A percentile compares a stretch with the other conserved stretches of the same genome.
phyloP scores from a whole-genome alignment of 1,140 invertebrate species.

The Drosophila saltans region DNA sequence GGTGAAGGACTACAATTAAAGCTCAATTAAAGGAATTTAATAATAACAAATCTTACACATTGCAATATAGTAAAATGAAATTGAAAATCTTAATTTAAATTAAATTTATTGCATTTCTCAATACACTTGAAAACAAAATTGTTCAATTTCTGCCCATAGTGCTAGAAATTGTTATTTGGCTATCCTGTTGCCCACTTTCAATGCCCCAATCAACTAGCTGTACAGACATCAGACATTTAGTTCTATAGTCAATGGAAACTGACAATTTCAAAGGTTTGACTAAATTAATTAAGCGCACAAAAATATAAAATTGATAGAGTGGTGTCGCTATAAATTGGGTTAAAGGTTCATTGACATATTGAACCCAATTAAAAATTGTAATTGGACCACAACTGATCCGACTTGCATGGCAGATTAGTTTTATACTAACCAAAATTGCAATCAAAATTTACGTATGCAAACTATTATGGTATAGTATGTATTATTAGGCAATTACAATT shows the following conservation, averaged over 20 bases:
- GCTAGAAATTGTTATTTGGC: conserved; percentile 43
- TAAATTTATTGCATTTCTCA: not conserved
- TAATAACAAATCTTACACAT: not conserved
- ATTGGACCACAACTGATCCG: conserved; percentile 52
- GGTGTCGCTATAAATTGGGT: not conserved
- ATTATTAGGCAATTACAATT: conserved; percentile 38
- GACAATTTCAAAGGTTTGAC: conserved; percentile 63
- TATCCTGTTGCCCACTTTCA: conserved; percentile 49
- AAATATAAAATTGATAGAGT: conserved; percentile 71
- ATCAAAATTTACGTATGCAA: not conserved
- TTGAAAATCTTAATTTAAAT: not conserved
- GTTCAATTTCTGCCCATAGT: conserved; percentile 24
- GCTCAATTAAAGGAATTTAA: not conserved
- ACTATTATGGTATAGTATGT: not conserved
- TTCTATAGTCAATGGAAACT: conserved; percentile 27
- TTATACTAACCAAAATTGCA: not conserved
- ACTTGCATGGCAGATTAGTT: not conserved
- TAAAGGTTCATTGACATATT: conserved; percentile 10
- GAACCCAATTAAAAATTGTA: conserved; percentile 32
- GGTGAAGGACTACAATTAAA: not conserved
- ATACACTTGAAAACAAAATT: not conserved
- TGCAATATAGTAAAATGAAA: not conserved
- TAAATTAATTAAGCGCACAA: conserved; percentile 79
- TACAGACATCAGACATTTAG: not conserved
- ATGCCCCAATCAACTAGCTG: conserved; percentile 30